A percentile compares a stretch with the other conserved stretches of the same genome.
phyloP scores from a whole-genome alignment of 1,140 invertebrate species.

The Bombus sylvicola region DNA sequence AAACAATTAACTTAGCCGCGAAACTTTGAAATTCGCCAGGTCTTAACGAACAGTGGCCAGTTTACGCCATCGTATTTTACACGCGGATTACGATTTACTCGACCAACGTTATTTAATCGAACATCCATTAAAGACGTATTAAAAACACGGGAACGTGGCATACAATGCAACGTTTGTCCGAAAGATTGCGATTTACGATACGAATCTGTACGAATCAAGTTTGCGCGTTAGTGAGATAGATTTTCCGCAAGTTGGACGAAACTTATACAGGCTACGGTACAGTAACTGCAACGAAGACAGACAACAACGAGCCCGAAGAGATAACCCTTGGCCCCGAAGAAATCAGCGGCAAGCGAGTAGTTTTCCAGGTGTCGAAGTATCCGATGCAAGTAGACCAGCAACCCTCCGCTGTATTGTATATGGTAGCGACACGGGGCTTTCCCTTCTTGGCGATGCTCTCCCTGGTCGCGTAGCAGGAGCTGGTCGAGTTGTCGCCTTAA shows the following conservation, averaged over 20 bases:
- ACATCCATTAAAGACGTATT: too few relatives aligned
- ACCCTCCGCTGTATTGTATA: constrained; percentile 31
- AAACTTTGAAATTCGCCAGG: not conserved
- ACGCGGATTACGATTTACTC: too few relatives aligned
- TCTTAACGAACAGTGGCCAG: not conserved
- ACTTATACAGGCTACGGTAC: too few relatives aligned
- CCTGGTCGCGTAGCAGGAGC: constrained; percentile 49
- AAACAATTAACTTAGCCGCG: not conserved
- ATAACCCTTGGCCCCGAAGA: not conserved
- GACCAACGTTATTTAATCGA: too few relatives aligned
- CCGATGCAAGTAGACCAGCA: constrained; percentile 25
- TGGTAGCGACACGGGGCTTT: constrained; percentile 31
- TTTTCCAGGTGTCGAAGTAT: constrained; percentile 43
- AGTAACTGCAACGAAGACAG: not conserved
- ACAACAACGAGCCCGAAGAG: not conserved
- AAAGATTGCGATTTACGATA: too few relatives aligned
- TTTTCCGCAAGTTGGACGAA: too few relatives aligned
- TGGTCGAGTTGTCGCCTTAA: constrained; percentile 48
- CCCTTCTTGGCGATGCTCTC: constrained; percentile 47
- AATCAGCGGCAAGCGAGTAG: constrained; percentile 22
- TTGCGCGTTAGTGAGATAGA: too few relatives aligned
- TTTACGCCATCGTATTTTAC: not conserved
- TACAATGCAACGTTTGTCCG: too few relatives aligned
- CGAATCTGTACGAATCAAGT: too few relatives aligned
- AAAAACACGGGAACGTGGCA: too few relatives aligned